Evolutionary conservation across 2,888 invertebrate genomes (phyloP).

Genomic region (Dolichopus griseipennis): DNA sequence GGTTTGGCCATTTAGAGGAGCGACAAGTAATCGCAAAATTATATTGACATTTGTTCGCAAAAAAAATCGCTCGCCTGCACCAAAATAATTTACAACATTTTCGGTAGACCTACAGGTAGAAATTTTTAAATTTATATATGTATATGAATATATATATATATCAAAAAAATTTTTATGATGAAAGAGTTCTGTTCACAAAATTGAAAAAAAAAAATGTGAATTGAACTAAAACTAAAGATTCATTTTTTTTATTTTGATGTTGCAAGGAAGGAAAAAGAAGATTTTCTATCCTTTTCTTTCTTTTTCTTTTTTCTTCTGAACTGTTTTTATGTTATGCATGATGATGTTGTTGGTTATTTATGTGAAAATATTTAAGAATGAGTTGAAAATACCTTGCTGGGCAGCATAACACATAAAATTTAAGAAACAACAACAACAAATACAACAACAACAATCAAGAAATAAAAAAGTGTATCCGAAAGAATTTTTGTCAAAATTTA

Average conservation of each 20-base stretch:
- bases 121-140: no score
- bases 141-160: no score
- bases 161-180: neutral
- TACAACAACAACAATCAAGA: neutral
- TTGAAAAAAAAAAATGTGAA: neutral
- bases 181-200: slow-evolving; percentile 4
- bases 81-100: no score
- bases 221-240: no score
- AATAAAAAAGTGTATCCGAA: neutral
- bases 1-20: no score
- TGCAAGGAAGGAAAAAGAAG: no score
- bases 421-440: neutral
- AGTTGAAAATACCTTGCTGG: slow-evolving; percentile 6
- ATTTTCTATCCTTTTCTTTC: no score
- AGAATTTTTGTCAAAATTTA: neutral
- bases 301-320: neutral
- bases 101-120: no score
- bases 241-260: no score
- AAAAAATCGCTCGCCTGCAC: no score
- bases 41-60: no score
- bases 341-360: neutral
- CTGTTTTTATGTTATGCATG: neutral
- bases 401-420: neutral
- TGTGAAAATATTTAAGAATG: slow-evolving; percentile 6
- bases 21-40: no score